Base-by-base conservation (phyloP, 2,888 invertebrate genomes). In the Sylvicola fuscatus region DNA sequence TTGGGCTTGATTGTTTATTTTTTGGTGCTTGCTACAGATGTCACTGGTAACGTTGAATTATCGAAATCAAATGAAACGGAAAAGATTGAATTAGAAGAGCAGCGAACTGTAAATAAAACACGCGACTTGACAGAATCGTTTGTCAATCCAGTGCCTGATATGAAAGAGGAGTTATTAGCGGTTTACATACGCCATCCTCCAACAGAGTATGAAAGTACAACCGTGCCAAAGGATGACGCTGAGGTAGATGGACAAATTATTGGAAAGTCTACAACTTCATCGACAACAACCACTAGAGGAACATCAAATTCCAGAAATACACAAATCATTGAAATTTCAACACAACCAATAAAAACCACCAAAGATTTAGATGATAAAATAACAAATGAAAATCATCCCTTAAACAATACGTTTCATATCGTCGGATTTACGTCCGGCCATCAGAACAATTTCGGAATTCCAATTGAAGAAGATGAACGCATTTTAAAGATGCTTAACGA, bases 381-480 rank as follows among this genome's bases (percentile, higher is more conserved):
- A 16, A 28, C 35, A 14, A 29, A 29, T 5, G 6, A 4, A 29
- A 10, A 5, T 29, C 7, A 29, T 4, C 39, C 38, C 11, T 38
- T 36, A 7, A 43, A 44, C n/a, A 46, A 44, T 21, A 40, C 39
- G 8, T 21, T 45, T 3, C 40, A 45, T 32, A 33, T 39, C 11
- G 40, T 56, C 32, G 48, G 50, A 10, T 70, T 70, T 44, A 69
- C 70, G 4, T 70, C 70, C 30, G 70, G 70, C 29, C 70, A 70
- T 51, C 70, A 70, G 38, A 70, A 70, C 41, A 58, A 66, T 40
- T 70, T 71, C 43, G 70, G 70, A 37, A 60, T 70, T 39, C 67
- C 69, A 36, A 65, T 70, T 33, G 70, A 70, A 46, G 69, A 70
- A 39, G 68, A 69, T 38, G 65, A 62, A 41, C 62, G 62, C 37